Base-by-base conservation (phyloP, 1,140 invertebrate genomes). In the Patella vulgata region DNA sequence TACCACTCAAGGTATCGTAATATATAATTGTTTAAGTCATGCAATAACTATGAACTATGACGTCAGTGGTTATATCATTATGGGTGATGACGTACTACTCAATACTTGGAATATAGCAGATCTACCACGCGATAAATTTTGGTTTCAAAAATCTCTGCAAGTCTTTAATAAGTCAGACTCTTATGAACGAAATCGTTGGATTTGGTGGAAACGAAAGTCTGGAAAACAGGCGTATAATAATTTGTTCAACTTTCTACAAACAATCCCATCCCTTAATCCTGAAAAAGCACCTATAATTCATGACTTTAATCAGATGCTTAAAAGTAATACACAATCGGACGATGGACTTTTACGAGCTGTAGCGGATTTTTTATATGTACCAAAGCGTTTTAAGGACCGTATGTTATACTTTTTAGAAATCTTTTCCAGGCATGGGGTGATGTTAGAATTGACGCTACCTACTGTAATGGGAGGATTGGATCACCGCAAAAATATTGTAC, bases 21-120 rank as follows among this genome's bases (percentile, higher is more conserved):
- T 52, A n/a, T 52, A 52, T 19, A 52, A 3, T 3, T 52, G 50
- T 19, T n/a, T 52, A n/a, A 33, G n/a, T 11, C 50, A 52, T 28
- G 50, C 50, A 31, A 31, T 31, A 11, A 52, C 11, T 33, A 52
- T 52, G 50, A 52, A 21, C 9, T n/a, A 31, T 12, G 36, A 52
- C 23, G 50, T 52, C 3, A 52, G 36, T 19, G 50, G 50, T 31
- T 52, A 30, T 31, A 27, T 52, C 14, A 19, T 31, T n/a, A n/a
- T 52, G 2, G 50, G 50, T 0, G 50, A 52, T 17, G 50, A 52
- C 50, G 3, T 52, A 11, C 50, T 52, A 12, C 50, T 52, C 28
- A 52, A 52, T 11, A 12, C 27, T 4, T 52, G 50, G 50, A 52
- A 52, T n/a, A 17, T 52, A 2, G 11, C 36, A 9, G 50, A 52